Percentiles rank a stretch among this genome's conserved stretches.
Evolutionary conservation across 2,113 vertebrate species (phyloP).

Genomic region (Thomomys bottae): DNA sequence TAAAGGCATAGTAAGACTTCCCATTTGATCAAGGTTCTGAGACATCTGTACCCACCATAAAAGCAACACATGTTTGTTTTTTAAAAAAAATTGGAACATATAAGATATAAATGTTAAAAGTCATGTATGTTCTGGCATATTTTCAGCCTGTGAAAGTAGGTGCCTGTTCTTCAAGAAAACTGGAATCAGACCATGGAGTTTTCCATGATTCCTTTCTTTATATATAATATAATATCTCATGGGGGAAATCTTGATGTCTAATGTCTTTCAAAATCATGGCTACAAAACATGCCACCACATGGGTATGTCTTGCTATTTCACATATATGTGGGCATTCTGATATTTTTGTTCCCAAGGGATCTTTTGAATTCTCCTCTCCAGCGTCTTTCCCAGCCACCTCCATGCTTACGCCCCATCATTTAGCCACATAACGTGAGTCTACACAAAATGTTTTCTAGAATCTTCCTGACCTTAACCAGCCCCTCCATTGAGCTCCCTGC

Average conservation of each 20-base stretch:
- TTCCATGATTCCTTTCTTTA: background rate
- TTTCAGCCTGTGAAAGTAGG: conserved; percentile 59
- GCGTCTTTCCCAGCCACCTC: background rate
- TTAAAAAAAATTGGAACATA: conserved; percentile 37
- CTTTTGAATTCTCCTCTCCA: background rate
- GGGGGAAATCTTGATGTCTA: conserved; percentile 35
- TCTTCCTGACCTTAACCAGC: background rate
- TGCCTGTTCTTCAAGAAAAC: conserved; percentile 51
- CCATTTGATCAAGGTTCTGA: background rate
- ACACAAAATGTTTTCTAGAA: background rate
- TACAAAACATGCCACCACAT: background rate
- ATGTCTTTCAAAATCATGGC: conserved; percentile 52
- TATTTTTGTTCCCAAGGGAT: background rate
- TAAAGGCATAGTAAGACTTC: background rate
- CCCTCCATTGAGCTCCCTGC: background rate
- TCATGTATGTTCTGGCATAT: background rate
- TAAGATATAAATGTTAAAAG: conserved; percentile 57
- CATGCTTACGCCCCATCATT: background rate
- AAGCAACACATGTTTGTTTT: conserved; percentile 48
- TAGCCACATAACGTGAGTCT: background rate
- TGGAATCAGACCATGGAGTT: conserved; percentile 4
- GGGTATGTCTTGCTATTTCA: background rate
- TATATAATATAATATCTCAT: conserved; percentile 40
- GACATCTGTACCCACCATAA: background rate
- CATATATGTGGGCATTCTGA: background rate